Conservation (phyloP, 92 coral and sea anemone species). For the Isaurus tuberculatus region DNA sequence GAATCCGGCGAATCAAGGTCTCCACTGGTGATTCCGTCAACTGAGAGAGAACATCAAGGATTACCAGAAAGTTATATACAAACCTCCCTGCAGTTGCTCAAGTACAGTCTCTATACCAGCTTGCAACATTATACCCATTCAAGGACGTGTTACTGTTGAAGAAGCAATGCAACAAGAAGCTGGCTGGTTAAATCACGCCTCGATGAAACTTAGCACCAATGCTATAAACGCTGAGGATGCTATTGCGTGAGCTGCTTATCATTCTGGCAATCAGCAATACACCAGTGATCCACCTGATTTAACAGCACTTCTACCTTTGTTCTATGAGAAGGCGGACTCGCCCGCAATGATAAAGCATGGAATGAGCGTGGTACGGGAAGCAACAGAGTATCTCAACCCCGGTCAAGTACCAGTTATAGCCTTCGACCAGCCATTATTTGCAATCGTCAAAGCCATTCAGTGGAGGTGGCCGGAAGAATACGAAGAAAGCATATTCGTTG, state of each 20-base stretch:
- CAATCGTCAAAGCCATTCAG: slow-evolving; percentile 60
- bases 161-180: slow-evolving; percentile 28
- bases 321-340: slow-evolving; percentile 58
- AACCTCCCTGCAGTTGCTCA: slow-evolving; percentile 21
- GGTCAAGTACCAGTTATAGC: slow-evolving; percentile 59
- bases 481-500: slow-evolving; percentile 56
- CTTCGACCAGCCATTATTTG: slow-evolving; percentile 68
- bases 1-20: slow-evolving; percentile 51
- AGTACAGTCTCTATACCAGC: slow-evolving; percentile 19
- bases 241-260: slow-evolving; percentile 38
- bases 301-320: slow-evolving; percentile 63
- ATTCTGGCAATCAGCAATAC: slow-evolving; percentile 2
- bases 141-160: not conserved
- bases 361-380: slow-evolving; percentile 51
- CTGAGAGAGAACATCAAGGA: not conserved
- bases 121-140: not conserved
- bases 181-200: slow-evolving; percentile 46
- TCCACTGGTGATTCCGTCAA: not conserved
- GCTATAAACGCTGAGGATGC: not conserved
- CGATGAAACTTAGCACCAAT: not conserved
- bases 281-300: slow-evolving; percentile 35
- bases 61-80: slow-evolving; percentile 25
- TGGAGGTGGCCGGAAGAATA: slow-evolving; percentile 62
- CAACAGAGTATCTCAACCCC: slow-evolving; percentile 54
- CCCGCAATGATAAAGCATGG: slow-evolving; percentile 70